Evolutionary conservation across 2,797 vertebrate species (phyloP).

Genomic region (Acomys russatus): DNA sequence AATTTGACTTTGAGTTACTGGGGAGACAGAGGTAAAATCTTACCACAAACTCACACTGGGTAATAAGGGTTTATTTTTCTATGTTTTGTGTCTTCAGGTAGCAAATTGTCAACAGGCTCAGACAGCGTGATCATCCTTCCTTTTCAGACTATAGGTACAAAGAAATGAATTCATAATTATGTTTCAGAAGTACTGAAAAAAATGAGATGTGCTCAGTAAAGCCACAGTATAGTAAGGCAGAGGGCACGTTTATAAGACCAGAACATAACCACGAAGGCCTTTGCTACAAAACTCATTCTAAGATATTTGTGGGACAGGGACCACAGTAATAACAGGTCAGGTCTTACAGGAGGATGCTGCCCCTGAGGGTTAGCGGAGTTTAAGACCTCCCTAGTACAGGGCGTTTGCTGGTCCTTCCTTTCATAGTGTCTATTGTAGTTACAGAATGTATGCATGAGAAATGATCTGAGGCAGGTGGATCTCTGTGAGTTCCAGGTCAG

Average conservation of each 20-base stretch:
- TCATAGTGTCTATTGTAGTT: not conserved
- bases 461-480: too few species aligned
- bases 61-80: not conserved
- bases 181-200: slow-evolving; percentile 25
- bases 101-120: not conserved
- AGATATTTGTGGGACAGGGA: not conserved
- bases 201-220: not conserved
- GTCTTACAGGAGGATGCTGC: not conserved
- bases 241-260: not conserved
- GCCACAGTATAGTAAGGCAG: not conserved
- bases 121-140: not conserved
- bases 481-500: too few species aligned
- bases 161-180: slow-evolving; percentile 15
- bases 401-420: not conserved
- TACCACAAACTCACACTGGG: not conserved
- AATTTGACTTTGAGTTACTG: not conserved
- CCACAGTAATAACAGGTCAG: not conserved
- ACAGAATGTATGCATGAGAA: not conserved
- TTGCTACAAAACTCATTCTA: not conserved
- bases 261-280: not conserved
- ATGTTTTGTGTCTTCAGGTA: not conserved
- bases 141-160: not conserved
- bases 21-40: not conserved
- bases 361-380: not conserved
- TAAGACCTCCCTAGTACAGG: not conserved